Percentiles rank a stretch among this genome's conserved stretches.
These are phyloP conservation scores for Sitobion miscanthi DNA, from an alignment of 1,140 invertebrate species.

Conservation along the genomic window DNA sequence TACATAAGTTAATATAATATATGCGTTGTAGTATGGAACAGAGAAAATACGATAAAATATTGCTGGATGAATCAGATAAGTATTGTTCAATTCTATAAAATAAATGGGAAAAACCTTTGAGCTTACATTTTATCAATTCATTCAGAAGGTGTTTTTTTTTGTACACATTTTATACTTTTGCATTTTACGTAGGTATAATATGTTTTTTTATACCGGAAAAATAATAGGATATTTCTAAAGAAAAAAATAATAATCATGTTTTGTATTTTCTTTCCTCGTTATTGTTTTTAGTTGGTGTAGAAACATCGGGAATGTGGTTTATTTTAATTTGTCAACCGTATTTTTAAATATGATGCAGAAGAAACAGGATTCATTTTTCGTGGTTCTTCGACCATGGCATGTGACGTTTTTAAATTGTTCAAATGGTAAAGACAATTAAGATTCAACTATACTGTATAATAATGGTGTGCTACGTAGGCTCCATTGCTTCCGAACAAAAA, in stretches of 20 bases:
- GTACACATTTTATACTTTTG: constrained; percentile 27
- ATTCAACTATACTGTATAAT: not conserved
- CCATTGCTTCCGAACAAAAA: not conserved
- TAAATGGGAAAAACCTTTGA: constrained; percentile 39
- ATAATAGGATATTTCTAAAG: constrained; percentile 35
- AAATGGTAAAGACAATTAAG: not conserved
- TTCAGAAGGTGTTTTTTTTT: not conserved
- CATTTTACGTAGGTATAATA: not conserved
- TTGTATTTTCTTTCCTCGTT: not conserved
- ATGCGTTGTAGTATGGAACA: not conserved
- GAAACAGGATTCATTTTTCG: not conserved
- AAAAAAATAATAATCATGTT: constrained; percentile 2
- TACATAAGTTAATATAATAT: not conserved
- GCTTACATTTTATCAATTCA: constrained; percentile 42
- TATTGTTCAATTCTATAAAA: constrained; percentile 41
- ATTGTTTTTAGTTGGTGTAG: not conserved
- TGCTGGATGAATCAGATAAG: constrained; percentile 31
- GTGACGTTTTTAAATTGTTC: not conserved
- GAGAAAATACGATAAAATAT: constrained; percentile 35
- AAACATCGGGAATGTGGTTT: not conserved
- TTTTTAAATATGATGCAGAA: not conserved
- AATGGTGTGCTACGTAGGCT: not conserved
- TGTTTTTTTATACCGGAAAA: not conserved
- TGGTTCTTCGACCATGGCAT: not conserved
- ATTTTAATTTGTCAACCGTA: not conserved